Percentiles rank a stretch among this genome's conserved stretches.
These are phyloP conservation scores for Sorex fumeus DNA, from an alignment of 2,113 vertebrate genomes.

Conservation along the genomic window DNA sequence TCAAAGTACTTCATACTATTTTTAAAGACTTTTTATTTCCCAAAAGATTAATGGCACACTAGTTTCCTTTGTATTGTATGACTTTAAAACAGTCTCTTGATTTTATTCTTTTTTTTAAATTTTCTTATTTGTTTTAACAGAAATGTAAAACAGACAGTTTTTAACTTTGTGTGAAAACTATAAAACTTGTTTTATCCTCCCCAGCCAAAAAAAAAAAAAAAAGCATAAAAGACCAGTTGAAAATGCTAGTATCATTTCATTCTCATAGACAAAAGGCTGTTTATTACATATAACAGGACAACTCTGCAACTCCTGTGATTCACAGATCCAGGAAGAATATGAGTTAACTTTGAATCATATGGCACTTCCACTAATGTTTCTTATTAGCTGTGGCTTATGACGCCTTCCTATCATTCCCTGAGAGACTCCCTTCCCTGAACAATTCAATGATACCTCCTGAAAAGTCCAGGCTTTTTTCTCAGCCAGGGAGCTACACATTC, in stretches of 20 bases:
- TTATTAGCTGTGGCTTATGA: neutral
- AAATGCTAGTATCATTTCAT: neutral
- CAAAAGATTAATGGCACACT: neutral
- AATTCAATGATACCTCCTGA: constrained; percentile 40
- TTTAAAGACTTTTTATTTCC: neutral
- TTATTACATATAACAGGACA: neutral
- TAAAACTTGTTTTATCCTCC: neutral
- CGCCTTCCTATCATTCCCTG: neutral
- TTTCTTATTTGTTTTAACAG: neutral
- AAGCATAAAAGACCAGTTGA: neutral
- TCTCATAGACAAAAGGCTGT: constrained; percentile 7
- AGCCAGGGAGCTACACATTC: neutral
- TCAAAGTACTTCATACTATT: neutral
- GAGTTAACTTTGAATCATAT: constrained; percentile 39
- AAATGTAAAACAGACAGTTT: neutral
- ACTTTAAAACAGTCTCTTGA: neutral
- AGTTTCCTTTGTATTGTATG: neutral
- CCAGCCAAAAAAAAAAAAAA: neutral
- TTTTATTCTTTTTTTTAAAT: too few species aligned
- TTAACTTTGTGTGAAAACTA: neutral
- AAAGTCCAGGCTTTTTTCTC: neutral
- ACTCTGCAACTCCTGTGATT: constrained; percentile 18
- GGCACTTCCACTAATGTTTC: neutral
- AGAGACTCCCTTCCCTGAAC: neutral
- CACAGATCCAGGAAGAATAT: constrained; percentile 45